Evolutionary conservation across 2,888 invertebrate genomes (phyloP).

Genomic region (Cheilosia variabilis): DNA sequence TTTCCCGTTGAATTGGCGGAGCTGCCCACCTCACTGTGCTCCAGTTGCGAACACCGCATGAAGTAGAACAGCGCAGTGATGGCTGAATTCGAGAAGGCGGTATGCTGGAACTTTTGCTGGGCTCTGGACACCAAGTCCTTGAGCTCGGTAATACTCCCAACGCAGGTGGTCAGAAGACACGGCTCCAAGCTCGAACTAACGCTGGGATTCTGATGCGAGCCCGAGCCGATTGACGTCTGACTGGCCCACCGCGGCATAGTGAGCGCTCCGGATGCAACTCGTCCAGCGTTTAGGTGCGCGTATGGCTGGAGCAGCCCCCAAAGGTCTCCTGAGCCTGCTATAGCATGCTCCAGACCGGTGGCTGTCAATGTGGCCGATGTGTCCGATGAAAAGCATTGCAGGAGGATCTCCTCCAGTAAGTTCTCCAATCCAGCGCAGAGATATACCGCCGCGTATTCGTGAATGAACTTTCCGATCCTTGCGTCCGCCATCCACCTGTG

Average conservation of each 20-base stretch:
- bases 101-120: conserved; percentile 84
- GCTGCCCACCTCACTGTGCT: conserved; percentile 86
- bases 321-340: conserved; percentile 93
- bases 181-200: conserved; percentile 86
- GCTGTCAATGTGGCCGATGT: conserved; percentile 89
- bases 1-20: conserved; percentile 81
- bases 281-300: conserved; percentile 94
- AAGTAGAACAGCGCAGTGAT: conserved; percentile 94
- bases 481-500: conserved; percentile 97
- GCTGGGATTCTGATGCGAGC: conserved; percentile 80
- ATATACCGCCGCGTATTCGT: conserved; percentile 96
- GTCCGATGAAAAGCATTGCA: conserved; percentile 88
- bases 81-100: conserved; percentile 87
- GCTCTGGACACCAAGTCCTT: conserved; percentile 89
- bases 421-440: conserved; percentile 95
- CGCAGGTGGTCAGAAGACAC: conserved; percentile 93
- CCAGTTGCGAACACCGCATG: conserved; percentile 95
- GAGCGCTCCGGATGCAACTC: conserved; percentile 93
- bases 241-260: conserved; percentile 94
- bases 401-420: conserved; percentile 92
- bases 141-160: conserved; percentile 92
- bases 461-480: conserved; percentile 92
- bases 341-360: conserved; percentile 91
- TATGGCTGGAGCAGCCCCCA: conserved; percentile 96
- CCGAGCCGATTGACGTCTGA: conserved; percentile 87